A percentile compares a stretch with the other conserved stretches of the same genome.
phyloP scores from a whole-genome alignment of 2,113 vertebrate species.

The Promerops cafer region DNA sequence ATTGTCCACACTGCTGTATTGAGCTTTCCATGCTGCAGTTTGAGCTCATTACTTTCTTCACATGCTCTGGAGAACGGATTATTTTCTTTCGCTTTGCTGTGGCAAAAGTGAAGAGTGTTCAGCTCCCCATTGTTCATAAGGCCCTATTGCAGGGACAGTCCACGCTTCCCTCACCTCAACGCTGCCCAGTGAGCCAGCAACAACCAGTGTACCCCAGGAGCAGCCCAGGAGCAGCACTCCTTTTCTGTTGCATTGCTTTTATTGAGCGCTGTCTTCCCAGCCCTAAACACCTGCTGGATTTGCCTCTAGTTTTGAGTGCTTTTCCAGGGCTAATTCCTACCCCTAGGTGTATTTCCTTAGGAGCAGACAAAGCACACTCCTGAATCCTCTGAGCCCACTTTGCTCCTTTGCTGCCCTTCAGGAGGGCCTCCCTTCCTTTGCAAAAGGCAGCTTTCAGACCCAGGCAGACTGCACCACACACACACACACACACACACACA shows the following conservation, averaged over 20 bases:
- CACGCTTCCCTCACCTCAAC: background rate
- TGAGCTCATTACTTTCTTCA: background rate
- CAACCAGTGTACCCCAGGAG: background rate
- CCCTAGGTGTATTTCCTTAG: background rate
- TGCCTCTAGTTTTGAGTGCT: background rate
- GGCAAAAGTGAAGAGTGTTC: background rate
- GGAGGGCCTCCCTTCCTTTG: background rate
- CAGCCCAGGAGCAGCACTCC: background rate
- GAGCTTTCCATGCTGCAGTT: background rate
- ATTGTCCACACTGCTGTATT: background rate
- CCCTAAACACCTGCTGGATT: background rate
- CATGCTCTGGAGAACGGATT: fast-evolving
- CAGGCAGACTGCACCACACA: fast-evolving
- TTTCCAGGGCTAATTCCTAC: background rate
- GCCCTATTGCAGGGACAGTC: background rate
- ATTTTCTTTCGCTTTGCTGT: background rate
- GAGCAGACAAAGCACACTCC: background rate
- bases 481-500: background rate
- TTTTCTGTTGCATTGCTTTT: background rate
- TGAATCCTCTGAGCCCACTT: background rate
- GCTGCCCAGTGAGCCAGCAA: fast-evolving
- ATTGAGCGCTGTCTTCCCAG: background rate
- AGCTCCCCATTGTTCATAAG: fast-evolving
- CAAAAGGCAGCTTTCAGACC: background rate
- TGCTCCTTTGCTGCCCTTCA: background rate